These are phyloP conservation scores for Anolis apletophallus DNA, from an alignment of 2,797 vertebrate genomes.

Conservation along the genomic window DNA sequence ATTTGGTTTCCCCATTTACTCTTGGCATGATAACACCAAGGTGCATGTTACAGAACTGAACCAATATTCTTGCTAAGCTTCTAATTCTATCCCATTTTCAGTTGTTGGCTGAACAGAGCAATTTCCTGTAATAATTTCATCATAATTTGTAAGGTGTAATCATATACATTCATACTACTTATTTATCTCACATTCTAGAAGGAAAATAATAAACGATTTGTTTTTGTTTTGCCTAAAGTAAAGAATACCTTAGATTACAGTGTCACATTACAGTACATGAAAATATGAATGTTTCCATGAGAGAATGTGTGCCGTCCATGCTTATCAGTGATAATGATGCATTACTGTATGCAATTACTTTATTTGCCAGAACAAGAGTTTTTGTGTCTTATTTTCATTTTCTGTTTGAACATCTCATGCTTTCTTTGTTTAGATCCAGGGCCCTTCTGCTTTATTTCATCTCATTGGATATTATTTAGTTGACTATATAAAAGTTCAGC, in stretches of 20 bases:
- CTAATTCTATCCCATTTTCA: not conserved
- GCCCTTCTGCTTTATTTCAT: no score
- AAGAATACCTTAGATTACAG: conserved; percentile 50
- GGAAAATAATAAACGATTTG: not conserved
- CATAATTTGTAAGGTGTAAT: conserved; percentile 4
- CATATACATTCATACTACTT: conserved; percentile 55
- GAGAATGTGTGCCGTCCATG: conserved; percentile 53
- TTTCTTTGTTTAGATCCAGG: not conserved
- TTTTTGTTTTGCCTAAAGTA: conserved; percentile 20
- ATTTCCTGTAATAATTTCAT: not conserved
- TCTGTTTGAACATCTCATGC: not conserved
- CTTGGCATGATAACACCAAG: no score
- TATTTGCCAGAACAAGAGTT: not conserved
- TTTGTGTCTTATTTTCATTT: not conserved
- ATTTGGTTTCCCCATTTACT: no score
- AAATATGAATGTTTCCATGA: conserved; percentile 61
- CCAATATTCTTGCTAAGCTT: not conserved
- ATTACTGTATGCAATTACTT: conserved; percentile 16
- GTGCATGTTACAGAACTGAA: not conserved
- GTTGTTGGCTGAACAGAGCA: not conserved
- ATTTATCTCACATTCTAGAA: conserved; percentile 37
- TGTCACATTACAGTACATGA: conserved; percentile 53
- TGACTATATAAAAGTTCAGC: not conserved
- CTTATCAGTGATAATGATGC: conserved; percentile 30
- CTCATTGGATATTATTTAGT: not conserved